Evolutionary conservation across 1,140 invertebrate species (phyloP), one percentile per base, ranked within the genome.

Genomic region (Eciton burchellii): DNA sequence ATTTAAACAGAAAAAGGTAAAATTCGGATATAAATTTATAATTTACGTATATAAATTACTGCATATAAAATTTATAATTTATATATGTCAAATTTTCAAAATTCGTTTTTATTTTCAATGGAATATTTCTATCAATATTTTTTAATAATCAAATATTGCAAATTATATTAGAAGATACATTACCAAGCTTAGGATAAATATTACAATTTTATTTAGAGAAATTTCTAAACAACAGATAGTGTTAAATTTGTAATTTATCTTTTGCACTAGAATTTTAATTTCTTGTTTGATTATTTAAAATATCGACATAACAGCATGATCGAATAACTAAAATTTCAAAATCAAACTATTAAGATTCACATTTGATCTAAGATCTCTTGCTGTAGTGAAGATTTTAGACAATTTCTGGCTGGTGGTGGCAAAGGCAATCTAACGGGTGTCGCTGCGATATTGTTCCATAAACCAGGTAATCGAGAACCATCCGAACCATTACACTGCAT

Each of bases 401-500:
- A 95, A 89, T 93, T 88, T 79, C 95, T 91, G 5, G 92, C 87
- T 14, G 93, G 92, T 11, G 95, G 95, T 70, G 94, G 86, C 41
- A 95, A 84, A 26, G 95, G 94, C 24, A 94, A 92, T 41, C 93
- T 91, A 12, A 96, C 93, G 3, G 93, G 93, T 11, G 95, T 94
- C 3, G 95, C 89, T 0, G 95, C 94, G 45, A 96, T 95, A 85
- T 95, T 95, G 65, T 96, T 95, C 96, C 96, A 96, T 41, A 96
- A 93, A 12, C 96, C 97, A 12, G 96, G 97, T 92, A 99, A 98
- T 88, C 98, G 94, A 66, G 95, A 95, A 14, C 98, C 98, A 88
- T 97, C 96, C 3, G 98, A 99, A 90, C 96, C 96, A 93, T 99
- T 99, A 92, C 99, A 99, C 91, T 99, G 98, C 97, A 99, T 98